Evolutionary conservation across 2,888 invertebrate species (phyloP), one percentile per base, ranked within the genome.

Genomic region (Hypena proboscidalis): DNA sequence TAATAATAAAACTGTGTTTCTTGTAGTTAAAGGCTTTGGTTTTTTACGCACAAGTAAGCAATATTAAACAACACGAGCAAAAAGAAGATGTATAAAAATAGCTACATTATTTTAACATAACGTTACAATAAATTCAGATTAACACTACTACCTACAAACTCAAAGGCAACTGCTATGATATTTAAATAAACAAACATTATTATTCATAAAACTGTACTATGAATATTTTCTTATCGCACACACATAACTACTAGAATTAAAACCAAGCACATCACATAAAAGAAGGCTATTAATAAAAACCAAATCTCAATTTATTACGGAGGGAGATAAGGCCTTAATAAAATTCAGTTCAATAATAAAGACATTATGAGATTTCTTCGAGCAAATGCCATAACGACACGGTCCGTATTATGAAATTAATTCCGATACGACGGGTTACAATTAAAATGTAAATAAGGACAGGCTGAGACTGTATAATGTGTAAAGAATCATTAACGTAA

Each of bases 391-490:
- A 38, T 56, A 45, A 61, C 48, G 36, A 48, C 41, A 64, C 58
- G 67, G 54, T 62, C 68, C 60, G 68, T 70, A 74, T 74, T 73
- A 58, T 70, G 54, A 61, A 74, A 79, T 78, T 76, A 74, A 82
- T 82, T 81, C 60, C 49, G 64, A 76, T 74, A 72, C 68, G 67
- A 58, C 54, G 52, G 52, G 58, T 51, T 66, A 77, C 77, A 81
- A 85, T 85, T 85, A 85, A 85, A 78, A 85, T 85, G 84, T 68
- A 78, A 85, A 85, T 83, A 58, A 79, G 74, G 46, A 52, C 69
- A 65, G 58, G 47, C 57, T 52, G 59, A 57, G 67, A 60, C 55
- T 31, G 38, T 35, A 33, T 61, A 51, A 65, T 60, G 45, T 53
- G 45, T 53, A 66, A 60, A 69, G 68, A 53, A 55, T n/a, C 1